A percentile compares a stretch with the other conserved stretches of the same genome.
Conservation (phyloP, 1,140 invertebrate genomes). For the Vanessa atalanta region DNA sequence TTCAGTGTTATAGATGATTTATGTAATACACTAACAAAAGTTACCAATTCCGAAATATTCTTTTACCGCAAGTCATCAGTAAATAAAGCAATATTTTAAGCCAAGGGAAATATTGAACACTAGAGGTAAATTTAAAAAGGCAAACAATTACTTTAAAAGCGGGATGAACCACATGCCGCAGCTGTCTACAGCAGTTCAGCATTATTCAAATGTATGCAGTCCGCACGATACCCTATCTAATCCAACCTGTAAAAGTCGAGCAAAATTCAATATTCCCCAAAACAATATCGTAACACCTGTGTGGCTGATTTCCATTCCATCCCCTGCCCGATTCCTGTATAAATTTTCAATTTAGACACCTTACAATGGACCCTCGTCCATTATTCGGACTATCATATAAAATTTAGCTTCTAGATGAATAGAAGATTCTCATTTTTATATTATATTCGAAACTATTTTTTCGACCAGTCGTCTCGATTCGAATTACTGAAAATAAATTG, state of each 20-base stretch:
- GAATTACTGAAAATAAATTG: too few relatives aligned
- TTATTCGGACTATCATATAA: constrained; percentile 36
- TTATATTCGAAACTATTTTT: too few relatives aligned
- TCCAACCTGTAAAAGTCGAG: constrained; percentile 54
- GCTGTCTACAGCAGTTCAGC: constrained; percentile 26
- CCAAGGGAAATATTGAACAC: background rate
- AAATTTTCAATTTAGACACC: constrained; percentile 59
- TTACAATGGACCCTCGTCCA: constrained; percentile 36
- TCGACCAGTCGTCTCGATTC: too few relatives aligned
- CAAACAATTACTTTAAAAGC: constrained; percentile 27
- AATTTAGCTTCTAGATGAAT: constrained; percentile 25
- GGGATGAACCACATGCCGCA: background rate
- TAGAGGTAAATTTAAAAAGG: constrained; percentile 12
- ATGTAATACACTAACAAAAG: too few relatives aligned
- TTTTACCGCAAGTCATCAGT: too few relatives aligned
- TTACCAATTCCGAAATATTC: too few relatives aligned
- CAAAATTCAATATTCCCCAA: constrained; percentile 60
- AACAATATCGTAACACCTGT: constrained; percentile 59
- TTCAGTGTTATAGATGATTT: too few relatives aligned
- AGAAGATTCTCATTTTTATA: background rate
- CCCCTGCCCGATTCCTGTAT: constrained; percentile 43
- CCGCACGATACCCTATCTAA: constrained; percentile 47
- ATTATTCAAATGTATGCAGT: constrained; percentile 48
- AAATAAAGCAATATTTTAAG: background rate
- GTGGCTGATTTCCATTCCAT: constrained; percentile 52